Evolutionary conservation across 2,113 vertebrate genomes (phyloP).

Genomic region (Cynocephalus volans): DNA sequence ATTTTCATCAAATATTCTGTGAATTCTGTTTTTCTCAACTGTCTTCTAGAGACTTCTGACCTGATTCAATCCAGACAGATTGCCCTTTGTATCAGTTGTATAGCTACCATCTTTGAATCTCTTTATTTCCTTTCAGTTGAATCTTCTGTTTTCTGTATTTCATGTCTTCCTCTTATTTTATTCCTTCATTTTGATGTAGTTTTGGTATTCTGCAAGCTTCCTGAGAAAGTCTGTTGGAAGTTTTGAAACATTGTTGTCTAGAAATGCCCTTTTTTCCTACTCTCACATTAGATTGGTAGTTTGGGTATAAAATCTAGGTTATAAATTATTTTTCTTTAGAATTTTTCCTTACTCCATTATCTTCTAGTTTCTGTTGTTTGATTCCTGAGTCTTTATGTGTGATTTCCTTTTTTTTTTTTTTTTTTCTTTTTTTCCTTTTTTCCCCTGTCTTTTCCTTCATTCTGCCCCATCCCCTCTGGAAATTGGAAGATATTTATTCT

Average conservation of each 20-base stretch:
- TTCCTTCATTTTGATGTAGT: neutral
- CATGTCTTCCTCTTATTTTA: neutral
- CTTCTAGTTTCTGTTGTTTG: neutral
- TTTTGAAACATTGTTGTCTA: constrained; percentile 48
- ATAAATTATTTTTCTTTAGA: constrained; percentile 29
- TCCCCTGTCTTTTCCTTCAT: neutral
- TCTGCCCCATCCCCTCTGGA: neutral
- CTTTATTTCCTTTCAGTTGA: constrained; percentile 1
- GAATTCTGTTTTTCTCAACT: neutral
- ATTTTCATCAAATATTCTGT: neutral
- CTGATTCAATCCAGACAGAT: neutral
- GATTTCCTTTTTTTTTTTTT: neutral
- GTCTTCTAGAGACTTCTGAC: neutral
- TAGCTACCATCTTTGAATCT: neutral
- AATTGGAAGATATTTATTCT: neutral
- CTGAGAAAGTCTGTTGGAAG: neutral
- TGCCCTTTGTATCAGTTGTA: neutral
- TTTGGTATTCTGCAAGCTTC: neutral
- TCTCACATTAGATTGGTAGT: constrained; percentile 21
- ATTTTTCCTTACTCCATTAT: neutral
- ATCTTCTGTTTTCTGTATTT: neutral
- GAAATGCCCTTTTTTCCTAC: neutral
- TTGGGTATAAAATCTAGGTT: neutral
- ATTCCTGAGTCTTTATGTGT: neutral
- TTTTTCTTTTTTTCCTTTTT: neutral